Percentiles rank a stretch among this genome's conserved stretches.
phyloP scores from a whole-genome alignment of 2,797 vertebrate species.

The Oryzias dopingdopingensis region DNA sequence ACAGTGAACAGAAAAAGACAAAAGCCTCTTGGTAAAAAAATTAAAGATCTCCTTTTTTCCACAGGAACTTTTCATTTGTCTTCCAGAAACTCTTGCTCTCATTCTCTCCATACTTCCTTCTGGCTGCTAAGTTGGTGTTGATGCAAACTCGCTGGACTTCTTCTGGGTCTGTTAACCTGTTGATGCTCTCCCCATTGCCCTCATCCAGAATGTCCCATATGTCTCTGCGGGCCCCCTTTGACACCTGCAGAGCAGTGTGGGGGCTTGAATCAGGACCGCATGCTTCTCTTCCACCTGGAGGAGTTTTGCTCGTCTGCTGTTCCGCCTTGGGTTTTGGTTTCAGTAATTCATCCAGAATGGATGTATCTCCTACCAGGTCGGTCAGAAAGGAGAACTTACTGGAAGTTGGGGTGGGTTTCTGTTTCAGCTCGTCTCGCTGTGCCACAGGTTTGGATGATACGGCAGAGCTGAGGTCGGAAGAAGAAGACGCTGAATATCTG shows the following conservation, averaged over 20 bases:
- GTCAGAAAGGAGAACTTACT: conserved; percentile 61
- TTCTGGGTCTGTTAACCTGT: conserved; percentile 83
- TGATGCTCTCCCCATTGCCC: conserved; percentile 86
- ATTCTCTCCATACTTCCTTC: conserved; percentile 49
- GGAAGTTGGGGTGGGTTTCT: conserved; percentile 35
- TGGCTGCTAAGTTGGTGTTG: conserved; percentile 49
- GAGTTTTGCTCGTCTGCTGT: conserved; percentile 18
- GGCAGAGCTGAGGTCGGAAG: conserved; percentile 34
- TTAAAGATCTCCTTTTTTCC: conserved; percentile 77
- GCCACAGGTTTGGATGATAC: conserved; percentile 48
- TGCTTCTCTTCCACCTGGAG: background rate
- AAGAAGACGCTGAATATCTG: conserved; percentile 64
- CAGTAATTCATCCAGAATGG: conserved; percentile 88
- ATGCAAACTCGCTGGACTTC: conserved; percentile 87
- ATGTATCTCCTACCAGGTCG: conserved; percentile 91
- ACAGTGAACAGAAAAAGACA: background rate
- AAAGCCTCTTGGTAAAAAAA: background rate
- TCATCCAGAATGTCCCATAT: conserved; percentile 96
- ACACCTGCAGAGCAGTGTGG: conserved; percentile 35
- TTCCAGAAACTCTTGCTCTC: conserved; percentile 83
- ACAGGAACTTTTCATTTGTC: conserved; percentile 91
- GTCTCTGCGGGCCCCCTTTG: conserved; percentile 81
- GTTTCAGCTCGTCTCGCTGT: conserved; percentile 22
- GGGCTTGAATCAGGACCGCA: background rate
- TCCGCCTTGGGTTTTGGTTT: conserved; percentile 64